A percentile compares a stretch with the other conserved stretches of the same genome.
These are phyloP conservation scores for Drosophila pseudotakahashii DNA, from an alignment of 2,888 invertebrate species.

Conservation along the genomic window DNA sequence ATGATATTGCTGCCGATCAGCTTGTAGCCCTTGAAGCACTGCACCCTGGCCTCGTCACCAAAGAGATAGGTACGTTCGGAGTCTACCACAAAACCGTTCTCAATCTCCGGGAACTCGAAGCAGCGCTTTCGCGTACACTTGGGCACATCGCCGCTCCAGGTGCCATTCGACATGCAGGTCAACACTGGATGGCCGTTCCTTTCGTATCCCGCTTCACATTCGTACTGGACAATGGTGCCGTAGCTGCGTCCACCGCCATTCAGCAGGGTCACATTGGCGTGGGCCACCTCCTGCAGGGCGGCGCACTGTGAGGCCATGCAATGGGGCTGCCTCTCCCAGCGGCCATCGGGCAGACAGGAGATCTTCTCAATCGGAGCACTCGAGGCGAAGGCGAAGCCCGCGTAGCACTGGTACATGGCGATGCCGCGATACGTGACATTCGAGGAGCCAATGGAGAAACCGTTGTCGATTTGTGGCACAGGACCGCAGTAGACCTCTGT, in stretches of 20 bases:
- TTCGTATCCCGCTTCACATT: constrained; percentile 96
- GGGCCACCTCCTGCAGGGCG: constrained; percentile 92
- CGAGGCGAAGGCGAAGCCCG: constrained; percentile 96
- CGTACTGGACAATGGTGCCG: constrained; percentile 95
- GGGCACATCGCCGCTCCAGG: constrained; percentile 96
- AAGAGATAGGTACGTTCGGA: constrained; percentile 90
- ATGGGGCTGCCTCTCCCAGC: constrained; percentile 96
- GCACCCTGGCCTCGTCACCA: constrained; percentile 95
- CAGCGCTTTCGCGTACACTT: constrained; percentile 89
- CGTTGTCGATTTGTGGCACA: constrained; percentile 98
- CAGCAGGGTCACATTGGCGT: constrained; percentile 93
- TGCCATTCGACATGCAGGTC: constrained; percentile 97
- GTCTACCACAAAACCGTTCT: constrained; percentile 95
- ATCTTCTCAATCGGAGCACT: constrained; percentile 94
- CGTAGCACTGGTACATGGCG: constrained; percentile 98
- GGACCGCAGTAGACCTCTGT: constrained; percentile 97
- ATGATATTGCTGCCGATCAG: constrained; percentile 93
- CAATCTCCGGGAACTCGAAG: constrained; percentile 90
- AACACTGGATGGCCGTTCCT: constrained; percentile 95
- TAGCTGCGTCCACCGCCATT: constrained; percentile 96
- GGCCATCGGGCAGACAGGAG: constrained; percentile 94
- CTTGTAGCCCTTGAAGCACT: constrained; percentile 95
- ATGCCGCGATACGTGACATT: constrained; percentile 97
- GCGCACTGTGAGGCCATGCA: constrained; percentile 97
- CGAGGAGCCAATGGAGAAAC: constrained; percentile 97